Conservation (phyloP, 2,113 vertebrate genomes). For the Ailuropoda melanoleuca region DNA sequence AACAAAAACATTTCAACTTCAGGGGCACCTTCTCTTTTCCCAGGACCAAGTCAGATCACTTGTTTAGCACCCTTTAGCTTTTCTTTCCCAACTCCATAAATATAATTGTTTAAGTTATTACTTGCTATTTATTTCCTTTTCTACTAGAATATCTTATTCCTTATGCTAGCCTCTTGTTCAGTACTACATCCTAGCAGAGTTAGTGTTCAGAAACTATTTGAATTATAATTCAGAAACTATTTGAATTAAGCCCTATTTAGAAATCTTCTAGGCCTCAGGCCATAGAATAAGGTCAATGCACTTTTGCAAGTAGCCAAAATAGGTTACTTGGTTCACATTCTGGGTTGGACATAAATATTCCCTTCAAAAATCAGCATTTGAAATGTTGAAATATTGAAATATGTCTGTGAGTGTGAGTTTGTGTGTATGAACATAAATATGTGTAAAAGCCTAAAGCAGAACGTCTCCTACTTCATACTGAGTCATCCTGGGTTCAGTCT, state of each 20-base stretch:
- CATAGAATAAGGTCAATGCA: neutral
- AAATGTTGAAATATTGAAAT: neutral
- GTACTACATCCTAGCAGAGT: neutral
- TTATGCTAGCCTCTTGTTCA: neutral
- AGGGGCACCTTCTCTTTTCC: neutral
- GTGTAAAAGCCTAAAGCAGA: neutral
- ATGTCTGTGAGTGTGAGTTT: neutral
- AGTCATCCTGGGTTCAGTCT: neutral
- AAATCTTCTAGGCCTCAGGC: neutral
- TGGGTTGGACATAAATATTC: neutral
- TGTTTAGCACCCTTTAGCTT: neutral
- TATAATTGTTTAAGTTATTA: neutral
- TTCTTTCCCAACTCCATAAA: neutral
- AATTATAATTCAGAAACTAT: neutral
- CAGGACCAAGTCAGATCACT: neutral
- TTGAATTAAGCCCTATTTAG: neutral
- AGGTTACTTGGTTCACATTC: neutral
- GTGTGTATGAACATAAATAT: neutral
- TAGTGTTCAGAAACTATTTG: neutral
- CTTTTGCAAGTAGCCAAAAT: neutral
- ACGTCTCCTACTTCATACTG: neutral
- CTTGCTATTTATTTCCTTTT: neutral
- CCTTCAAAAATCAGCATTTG: neutral
- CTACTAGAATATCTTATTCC: neutral
- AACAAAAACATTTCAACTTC: neutral